Evolutionary conservation across 1,140 invertebrate species (phyloP).

Genomic region (Neodiprion pinetum): DNA sequence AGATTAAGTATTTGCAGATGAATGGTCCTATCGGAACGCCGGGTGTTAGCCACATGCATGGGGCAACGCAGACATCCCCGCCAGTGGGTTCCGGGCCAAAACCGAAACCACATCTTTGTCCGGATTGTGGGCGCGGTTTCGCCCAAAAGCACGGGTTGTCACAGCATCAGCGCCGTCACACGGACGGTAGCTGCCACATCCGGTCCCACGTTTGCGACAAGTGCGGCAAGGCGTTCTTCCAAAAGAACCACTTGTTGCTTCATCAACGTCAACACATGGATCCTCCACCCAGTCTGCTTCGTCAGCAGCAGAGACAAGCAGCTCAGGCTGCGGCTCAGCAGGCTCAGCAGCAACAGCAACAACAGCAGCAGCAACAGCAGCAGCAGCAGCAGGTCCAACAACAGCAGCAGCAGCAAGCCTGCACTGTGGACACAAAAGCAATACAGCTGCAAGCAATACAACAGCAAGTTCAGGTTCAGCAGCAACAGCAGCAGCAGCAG

Average conservation of each 20-base stretch:
- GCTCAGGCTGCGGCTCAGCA: slow-evolving; percentile 56
- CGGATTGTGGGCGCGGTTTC: slow-evolving; percentile 84
- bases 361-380: slow-evolving; percentile 51
- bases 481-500: slow-evolving; percentile 45
- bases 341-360: slow-evolving; percentile 43
- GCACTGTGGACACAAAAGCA: slow-evolving; percentile 12
- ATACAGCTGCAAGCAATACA: slow-evolving; percentile 19
- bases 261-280: slow-evolving; percentile 86
- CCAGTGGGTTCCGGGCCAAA: slow-evolving; percentile 58
- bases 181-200: slow-evolving; percentile 80
- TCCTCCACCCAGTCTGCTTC: slow-evolving; percentile 64
- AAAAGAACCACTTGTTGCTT: slow-evolving; percentile 81
- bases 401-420: slow-evolving; percentile 32
- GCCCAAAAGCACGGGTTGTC: slow-evolving; percentile 81
- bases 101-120: slow-evolving; percentile 82
- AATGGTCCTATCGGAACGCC: slow-evolving; percentile 55
- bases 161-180: slow-evolving; percentile 77
- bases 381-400: slow-evolving; percentile 42
- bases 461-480: slow-evolving; percentile 37
- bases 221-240: slow-evolving; percentile 87
- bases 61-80: slow-evolving; percentile 58
- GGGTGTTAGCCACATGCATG: slow-evolving; percentile 58
- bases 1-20: slow-evolving; percentile 47
- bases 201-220: slow-evolving; percentile 82
- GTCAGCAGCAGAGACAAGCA: slow-evolving; percentile 61